Conservation (phyloP, 2,888 invertebrate species). For the Peribatodes rhomboidaria region DNA sequence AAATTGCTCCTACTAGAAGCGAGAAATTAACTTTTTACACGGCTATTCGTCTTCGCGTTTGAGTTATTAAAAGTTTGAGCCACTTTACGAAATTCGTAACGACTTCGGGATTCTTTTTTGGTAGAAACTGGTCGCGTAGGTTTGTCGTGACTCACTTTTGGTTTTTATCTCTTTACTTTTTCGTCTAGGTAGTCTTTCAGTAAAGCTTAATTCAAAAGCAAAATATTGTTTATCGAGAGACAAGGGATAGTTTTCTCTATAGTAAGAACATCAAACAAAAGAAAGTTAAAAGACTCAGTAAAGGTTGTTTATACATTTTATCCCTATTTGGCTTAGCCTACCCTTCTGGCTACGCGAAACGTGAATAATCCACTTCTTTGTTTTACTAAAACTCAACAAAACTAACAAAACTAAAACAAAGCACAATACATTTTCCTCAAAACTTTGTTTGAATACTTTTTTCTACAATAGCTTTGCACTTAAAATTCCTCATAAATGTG, state of each 20-base stretch:
- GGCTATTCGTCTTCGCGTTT: constrained; percentile 56
- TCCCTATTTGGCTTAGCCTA: no score
- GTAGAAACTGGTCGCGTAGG: constrained; percentile 48
- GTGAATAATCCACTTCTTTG: no score
- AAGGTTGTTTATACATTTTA: no score
- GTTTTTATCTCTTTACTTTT: constrained; percentile 40
- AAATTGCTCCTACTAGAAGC: constrained; percentile 55
- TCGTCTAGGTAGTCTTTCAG: constrained; percentile 17
- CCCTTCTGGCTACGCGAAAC: no score
- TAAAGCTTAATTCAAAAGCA: not conserved
- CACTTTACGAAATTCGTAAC: constrained; percentile 59
- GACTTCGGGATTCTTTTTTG: constrained; percentile 58
- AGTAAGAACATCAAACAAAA: not conserved
- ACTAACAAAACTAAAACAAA: not conserved
- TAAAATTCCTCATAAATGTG: constrained; percentile 5
- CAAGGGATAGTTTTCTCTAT: not conserved
- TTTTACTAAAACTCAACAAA: not conserved
- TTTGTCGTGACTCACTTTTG: constrained; percentile 34
- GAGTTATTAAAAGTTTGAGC: constrained; percentile 61
- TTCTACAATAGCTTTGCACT: constrained; percentile 1
- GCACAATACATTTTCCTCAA: not conserved
- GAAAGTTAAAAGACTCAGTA: no score
- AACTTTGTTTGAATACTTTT: not conserved
- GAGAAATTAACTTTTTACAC: constrained; percentile 64
- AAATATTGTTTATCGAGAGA: not conserved